Evolutionary conservation across 2,797 vertebrate species (phyloP), one percentile per base, ranked within the genome.

Genomic region (Gymnothorax reevesii): DNA sequence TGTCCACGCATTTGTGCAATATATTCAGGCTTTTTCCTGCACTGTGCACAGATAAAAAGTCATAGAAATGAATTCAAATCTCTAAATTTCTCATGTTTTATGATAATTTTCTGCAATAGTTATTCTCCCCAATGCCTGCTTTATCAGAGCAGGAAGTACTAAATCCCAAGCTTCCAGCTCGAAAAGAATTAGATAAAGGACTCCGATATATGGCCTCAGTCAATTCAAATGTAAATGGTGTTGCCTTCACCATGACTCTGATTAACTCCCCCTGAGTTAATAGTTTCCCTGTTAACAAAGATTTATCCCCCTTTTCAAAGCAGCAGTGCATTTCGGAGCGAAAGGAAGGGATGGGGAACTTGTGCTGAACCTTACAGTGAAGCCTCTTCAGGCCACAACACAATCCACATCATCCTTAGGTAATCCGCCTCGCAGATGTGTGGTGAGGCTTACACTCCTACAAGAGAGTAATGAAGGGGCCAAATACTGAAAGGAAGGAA

Each of bases 181-280:
- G 95, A 96, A 95, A 95, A 95, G 96, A 97, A 96, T 93, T 93
- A 96, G 97, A 97, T 97, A 97, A 94, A 97, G 95, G 93, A 94
- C 88, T 93, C 93, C 93, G 94, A 91, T 88, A 93, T 94, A 94
- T 95, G 97, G 95, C 95, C 93, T 91, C 93, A 90, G 94, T 92
- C 93, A 92, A 98, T 99, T 99, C 97, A 98, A 96, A 99, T 99
- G 98, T 96, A 97, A 99, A 99, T 99, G 85, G 20, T 25, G 86
- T 91, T 90, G 92, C 96, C 96, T 96, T 97, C 95, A 95, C 95
- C 95, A 95, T 97, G 97, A 98, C 97, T 98, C 97, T 96, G 97
- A 98, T 99, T 97, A 99, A 99, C 98, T 99, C 97, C 96, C 97
- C 95, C 95, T 93, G 97, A 99, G 98, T 99, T 98, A 97, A 98